Evolutionary conservation across 2,113 vertebrate genomes (phyloP), one percentile per base, ranked within the genome.

Genomic region (Orientallactaga bullata): DNA sequence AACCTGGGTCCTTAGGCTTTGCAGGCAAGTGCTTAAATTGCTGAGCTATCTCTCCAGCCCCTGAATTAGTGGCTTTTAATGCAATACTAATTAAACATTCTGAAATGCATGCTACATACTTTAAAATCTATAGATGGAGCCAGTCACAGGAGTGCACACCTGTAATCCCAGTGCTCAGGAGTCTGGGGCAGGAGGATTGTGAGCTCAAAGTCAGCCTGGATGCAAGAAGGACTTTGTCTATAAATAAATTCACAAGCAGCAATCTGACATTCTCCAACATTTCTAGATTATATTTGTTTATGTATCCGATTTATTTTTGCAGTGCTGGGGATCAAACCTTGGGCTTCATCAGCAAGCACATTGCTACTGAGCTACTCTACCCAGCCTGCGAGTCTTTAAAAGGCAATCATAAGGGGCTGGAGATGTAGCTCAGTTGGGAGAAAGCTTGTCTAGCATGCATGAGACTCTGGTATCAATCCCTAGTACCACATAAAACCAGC

Each of bases 41-140:
- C n/a, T n/a, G n/a, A n/a, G n/a, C n/a, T n/a, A n/a, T n/a, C n/a
- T n/a, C n/a, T n/a, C n/a, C n/a, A n/a, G n/a, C n/a, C n/a, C n/a
- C n/a, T n/a, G n/a, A n/a, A 72, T 68, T 91, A 91, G 23, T 66
- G 88, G 37, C 58, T n/a, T 51, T 58, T 77, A 94, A 71, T 39
- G 18, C 72, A 89, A 47, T 81, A n/a, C 23, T 35, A 95, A 76
- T 74, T 82, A 92, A 92, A 94, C 73, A 88, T 13, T 20, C n/a
- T 85, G 42, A 78, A 69, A 85, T 87, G 39, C 23, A 51, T 81
- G 74, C 85, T 42, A 72, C 26, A 71, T 28, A 51, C 23, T 94
- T 74, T 88, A 78, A 92, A 92, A 78, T 73, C 28, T 51, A 93
- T 68, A 88, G 81, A 69, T 18, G 9, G 24, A 51, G 42, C 39